Evolutionary conservation across 2,113 vertebrate species (phyloP), one percentile per base, ranked within the genome.

Genomic region (Trogon surrucura): DNA sequence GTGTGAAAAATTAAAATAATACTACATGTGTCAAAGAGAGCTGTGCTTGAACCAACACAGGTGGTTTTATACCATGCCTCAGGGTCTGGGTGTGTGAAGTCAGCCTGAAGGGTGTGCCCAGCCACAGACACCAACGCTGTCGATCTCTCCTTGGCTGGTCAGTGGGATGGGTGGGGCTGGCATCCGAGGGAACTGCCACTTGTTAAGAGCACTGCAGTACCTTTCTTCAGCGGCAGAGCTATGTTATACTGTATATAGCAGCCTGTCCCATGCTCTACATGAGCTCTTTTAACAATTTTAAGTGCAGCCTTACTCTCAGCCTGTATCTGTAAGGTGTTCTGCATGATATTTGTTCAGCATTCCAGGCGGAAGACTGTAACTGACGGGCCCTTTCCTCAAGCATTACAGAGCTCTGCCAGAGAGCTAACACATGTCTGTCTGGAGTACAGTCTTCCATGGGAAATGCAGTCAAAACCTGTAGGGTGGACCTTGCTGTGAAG

Each of bases 311-410:
- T 51, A 15, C 48, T 65, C 26, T 86, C 45, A 23, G 61, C 29
- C 20, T 54, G 50, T 70, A 15, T 85, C 45, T 80, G 13, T 56
- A 30, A 65, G 34, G 38, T 45, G 7, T 71, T 16, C 32, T 58
- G 18, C 25, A 4, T 44, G 21, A 26, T 32, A 44, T 29, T 80
- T 64, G 13, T 56, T 85, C 6, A 3, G n/a, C 16, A 14, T 83
- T 83, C 57, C 38, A 50, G n/a, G 36, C 0, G 0, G 61, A 80
- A 77, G 45, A 57, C 58, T 0, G 0, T 29, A 67, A 53, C 47
- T 57, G 62, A 41, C 62, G 51, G 34, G 32, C 66, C 47, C 58
- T 57, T 71, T 91, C 62, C 67, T 75, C 27, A 77, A 75, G 32
- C 27, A 16, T 71, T 77, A 36, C 36, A 51, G n/a, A 82, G 75